Base-by-base conservation (phyloP, 2,888 invertebrate genomes). In the Perdita meconis region DNA sequence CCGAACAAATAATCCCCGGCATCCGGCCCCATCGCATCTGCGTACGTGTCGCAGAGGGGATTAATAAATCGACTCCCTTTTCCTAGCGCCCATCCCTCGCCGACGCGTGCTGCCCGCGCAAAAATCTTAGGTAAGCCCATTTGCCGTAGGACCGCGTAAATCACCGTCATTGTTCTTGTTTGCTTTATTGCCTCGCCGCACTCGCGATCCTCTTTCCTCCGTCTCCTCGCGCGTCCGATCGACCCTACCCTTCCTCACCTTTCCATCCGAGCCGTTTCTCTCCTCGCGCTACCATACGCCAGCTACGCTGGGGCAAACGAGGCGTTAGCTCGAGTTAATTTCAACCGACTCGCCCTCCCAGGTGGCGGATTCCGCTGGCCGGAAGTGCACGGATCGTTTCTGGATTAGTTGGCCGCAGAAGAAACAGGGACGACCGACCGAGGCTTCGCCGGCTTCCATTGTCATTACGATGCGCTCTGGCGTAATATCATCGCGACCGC, bases 151-250 rank as follows among this genome's bases (percentile, higher is more conserved):
- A 84, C 79, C 84, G 71, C 85, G 87, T 88, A 87, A 84, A 88
- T 88, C 87, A 88, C 80, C 82, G 86, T 84, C 84, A 82, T 87
- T 88, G 86, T 87, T 69, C 86, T 86, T n/a, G n/a, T 85, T 87
- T 87, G 84, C 82, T 87, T 87, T 87, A 87, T 87, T 86, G 77
- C 70, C 53, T 76, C 75, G 66, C 64, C 60, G 70, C 67, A n/a
- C 75, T 75, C 59, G 56, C 60, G 51, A 34, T 53, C 44, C 60
- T 65, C 56, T 69, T 64, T 69, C 40, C 44, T 69, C 30, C 51
- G 26, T 38, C 66, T 66, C 72, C 60, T 69, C 40, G 51, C 72
- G 36, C 51, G 26, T 38, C 66, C 69, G 60, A 68, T 79, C 73
- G 60, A 44, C 42, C 42, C 38, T n/a, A n/a, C 47, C 51, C 73